Conservation (phyloP, 2,888 invertebrate genomes). For the Julus scandinavius region DNA sequence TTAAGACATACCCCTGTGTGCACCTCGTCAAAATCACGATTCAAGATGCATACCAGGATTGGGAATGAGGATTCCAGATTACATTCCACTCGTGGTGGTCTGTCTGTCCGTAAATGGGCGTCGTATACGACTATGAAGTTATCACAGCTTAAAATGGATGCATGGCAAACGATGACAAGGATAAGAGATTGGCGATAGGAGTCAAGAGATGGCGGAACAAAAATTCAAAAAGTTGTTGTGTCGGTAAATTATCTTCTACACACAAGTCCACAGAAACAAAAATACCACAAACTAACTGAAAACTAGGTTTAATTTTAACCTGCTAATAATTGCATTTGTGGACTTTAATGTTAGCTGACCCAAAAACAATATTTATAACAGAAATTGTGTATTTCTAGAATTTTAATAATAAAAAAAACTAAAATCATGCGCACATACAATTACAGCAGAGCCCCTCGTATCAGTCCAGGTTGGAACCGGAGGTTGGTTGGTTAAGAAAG, state of each 20-base stretch:
- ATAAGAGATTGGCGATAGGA: conserved; percentile 35
- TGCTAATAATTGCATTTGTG: no score
- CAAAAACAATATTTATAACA: no score
- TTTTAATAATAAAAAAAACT: no score
- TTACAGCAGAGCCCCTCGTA: no score
- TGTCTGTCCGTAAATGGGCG: conserved; percentile 1
- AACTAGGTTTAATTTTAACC: no score
- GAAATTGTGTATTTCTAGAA: no score
- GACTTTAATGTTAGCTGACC: no score
- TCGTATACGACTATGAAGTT: background rate
- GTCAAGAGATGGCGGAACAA: background rate
- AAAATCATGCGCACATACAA: no score
- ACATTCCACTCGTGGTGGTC: conserved; percentile 38
- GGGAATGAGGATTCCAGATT: conserved; percentile 20
- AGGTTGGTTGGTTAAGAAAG: no score
- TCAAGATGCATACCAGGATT: background rate
- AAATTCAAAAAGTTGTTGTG: background rate
- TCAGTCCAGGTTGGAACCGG: no score
- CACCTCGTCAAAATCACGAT: conserved; percentile 25
- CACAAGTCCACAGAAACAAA: background rate
- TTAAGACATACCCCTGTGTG: conserved; percentile 39
- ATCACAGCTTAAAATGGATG: background rate
- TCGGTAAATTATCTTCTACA: background rate
- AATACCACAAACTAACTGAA: no score
- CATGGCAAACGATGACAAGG: conserved; percentile 24